Conservation (phyloP, 2,797 vertebrate genomes). For the Champsocephalus gunnari region DNA sequence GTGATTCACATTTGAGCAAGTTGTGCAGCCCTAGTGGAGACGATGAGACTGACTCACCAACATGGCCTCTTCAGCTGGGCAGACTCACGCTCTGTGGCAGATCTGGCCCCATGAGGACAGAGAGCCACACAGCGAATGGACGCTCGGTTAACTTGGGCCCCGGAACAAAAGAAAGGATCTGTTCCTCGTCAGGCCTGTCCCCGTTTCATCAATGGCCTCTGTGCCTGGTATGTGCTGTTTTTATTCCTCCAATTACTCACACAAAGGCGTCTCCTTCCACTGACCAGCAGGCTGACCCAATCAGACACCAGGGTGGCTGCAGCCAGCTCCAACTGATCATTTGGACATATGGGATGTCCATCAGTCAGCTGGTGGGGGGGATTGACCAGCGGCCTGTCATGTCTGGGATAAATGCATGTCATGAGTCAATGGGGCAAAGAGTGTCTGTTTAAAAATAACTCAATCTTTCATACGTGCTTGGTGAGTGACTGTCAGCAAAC, state of each 20-base stretch:
- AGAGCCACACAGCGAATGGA: conserved; percentile 20
- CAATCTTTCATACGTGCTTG: background rate
- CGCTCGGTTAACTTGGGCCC: conserved; percentile 32
- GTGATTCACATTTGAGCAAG: no score
- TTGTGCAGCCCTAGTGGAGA: background rate
- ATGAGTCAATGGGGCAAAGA: conserved; percentile 7
- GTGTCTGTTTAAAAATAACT: background rate
- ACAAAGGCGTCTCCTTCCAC: conserved; percentile 56
- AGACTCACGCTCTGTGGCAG: conserved; percentile 36
- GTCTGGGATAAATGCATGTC: conserved; percentile 20
- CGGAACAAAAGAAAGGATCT: conserved; percentile 46
- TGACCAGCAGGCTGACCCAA: conserved; percentile 23
- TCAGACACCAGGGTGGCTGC: conserved; percentile 21
- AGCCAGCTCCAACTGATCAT: conserved; percentile 33
- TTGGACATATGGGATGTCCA: conserved; percentile 47
- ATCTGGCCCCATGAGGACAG: conserved; percentile 35
- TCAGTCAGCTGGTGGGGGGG: conserved; percentile 29
- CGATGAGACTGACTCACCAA: conserved; percentile 18
- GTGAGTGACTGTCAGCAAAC: background rate
- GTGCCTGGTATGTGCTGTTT: conserved; percentile 53
- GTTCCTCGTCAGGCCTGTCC: conserved; percentile 59
- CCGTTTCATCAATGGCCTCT: conserved; percentile 66
- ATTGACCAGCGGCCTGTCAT: conserved; percentile 27
- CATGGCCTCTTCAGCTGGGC: conserved; percentile 42
- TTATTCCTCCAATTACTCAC: conserved; percentile 61